A percentile compares a stretch with the other conserved stretches of the same genome.
Conservation (phyloP, 2,888 invertebrate species). For the Latheticus oryzae region DNA sequence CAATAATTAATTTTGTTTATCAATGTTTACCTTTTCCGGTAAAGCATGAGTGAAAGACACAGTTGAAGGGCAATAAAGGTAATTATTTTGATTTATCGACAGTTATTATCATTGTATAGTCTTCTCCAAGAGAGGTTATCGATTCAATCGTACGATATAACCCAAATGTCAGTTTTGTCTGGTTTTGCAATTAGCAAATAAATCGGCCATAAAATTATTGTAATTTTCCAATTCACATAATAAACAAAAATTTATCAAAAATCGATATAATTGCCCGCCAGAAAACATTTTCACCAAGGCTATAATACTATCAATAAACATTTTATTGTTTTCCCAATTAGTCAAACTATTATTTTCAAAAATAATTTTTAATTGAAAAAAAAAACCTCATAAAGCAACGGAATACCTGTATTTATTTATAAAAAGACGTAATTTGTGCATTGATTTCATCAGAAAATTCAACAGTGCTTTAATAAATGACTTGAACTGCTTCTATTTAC, state of each 20-base stretch:
- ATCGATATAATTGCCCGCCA: too few species aligned
- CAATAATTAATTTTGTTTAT: slow-evolving; percentile 19
- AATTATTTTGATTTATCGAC: slow-evolving; percentile 26
- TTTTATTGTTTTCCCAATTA: too few species aligned
- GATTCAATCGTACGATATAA: slow-evolving; percentile 9
- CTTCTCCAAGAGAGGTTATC: slow-evolving; percentile 8
- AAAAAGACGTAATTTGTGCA: slow-evolving; percentile 18
- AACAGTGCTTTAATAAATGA: background rate
- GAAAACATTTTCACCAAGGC: too few species aligned
- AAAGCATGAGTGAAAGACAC: slow-evolving; percentile 29
- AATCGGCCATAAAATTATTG: background rate
- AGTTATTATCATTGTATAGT: slow-evolving; percentile 11
- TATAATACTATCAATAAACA: too few species aligned
- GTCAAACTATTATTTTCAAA: too few species aligned
- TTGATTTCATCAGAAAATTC: slow-evolving; percentile 28
- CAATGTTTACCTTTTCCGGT: slow-evolving; percentile 9
- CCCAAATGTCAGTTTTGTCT: background rate
- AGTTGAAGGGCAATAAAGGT: slow-evolving; percentile 24
- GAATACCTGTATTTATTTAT: too few species aligned
- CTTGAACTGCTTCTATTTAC: slow-evolving; percentile 16
- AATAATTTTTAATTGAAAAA: too few species aligned
- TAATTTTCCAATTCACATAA: background rate
- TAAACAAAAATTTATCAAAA: background rate
- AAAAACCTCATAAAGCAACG: too few species aligned
- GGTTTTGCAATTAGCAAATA: too few species aligned